These are phyloP conservation scores for Crotophaga sulcirostris DNA, from an alignment of 2,113 vertebrate species.

Conservation along the genomic window DNA sequence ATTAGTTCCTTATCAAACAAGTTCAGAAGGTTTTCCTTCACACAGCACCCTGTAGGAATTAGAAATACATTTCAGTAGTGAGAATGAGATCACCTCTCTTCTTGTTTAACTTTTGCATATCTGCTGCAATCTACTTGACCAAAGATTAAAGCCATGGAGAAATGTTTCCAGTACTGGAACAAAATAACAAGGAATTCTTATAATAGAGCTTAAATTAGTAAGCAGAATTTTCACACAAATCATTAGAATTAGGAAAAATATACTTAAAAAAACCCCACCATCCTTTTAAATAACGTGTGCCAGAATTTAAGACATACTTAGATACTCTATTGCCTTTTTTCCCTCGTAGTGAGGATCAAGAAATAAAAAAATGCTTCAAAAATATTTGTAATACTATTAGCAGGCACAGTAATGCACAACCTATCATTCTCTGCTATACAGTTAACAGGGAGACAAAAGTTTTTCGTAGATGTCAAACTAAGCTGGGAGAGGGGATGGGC, in stretches of 20 bases:
- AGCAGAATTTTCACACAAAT: neutral
- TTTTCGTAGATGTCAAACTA: constrained; percentile 41
- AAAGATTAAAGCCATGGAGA: neutral
- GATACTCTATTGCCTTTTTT: neutral
- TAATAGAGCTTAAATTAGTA: neutral
- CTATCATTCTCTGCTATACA: neutral
- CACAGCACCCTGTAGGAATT: neutral
- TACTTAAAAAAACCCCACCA: neutral
- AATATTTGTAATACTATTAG: constrained; percentile 46
- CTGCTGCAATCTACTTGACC: neutral
- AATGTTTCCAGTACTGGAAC: neutral
- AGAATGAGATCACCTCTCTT: neutral
- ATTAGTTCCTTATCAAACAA: neutral
- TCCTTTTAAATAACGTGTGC: neutral
- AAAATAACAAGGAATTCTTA: neutral
- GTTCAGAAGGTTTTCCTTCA: neutral
- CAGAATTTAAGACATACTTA: constrained; percentile 23
- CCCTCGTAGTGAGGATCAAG: neutral
- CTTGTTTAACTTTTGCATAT: neutral
- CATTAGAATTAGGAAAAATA: neutral
- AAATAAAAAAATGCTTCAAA: constrained; percentile 40
- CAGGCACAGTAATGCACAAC: neutral
- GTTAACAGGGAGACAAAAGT: neutral
- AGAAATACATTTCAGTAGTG: neutral
- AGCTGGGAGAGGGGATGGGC: neutral